phyloP scores from a whole-genome alignment of 2,113 vertebrate species.

The Baryphthengus martii region DNA sequence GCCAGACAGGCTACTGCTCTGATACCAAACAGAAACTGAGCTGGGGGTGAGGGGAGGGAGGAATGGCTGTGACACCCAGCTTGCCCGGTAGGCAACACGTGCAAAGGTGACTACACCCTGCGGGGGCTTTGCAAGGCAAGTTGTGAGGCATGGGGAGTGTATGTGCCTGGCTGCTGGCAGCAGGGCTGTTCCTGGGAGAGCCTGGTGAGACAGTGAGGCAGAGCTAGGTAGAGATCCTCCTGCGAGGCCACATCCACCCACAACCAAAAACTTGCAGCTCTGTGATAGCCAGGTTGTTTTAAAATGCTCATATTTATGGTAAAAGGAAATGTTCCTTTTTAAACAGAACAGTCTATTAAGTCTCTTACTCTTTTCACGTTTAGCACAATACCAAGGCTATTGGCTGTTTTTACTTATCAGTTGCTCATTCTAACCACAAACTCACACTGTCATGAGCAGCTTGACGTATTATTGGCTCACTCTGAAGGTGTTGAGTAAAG shows the following conservation, averaged over 20 bases:
- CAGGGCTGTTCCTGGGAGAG: fast-evolving
- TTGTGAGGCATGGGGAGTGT: fast-evolving
- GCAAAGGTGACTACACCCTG: fast-evolving
- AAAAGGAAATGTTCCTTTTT: conserved; percentile 40
- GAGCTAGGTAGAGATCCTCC: fast-evolving
- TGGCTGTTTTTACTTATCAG: conserved; percentile 24
- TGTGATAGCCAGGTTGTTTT: background rate
- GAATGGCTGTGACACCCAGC: fast-evolving
- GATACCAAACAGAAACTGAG: fast-evolving
- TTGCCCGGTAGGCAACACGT: background rate
- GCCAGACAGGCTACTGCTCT: background rate
- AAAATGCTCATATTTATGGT: background rate
- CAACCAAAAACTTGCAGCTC: background rate
- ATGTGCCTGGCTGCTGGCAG: fast-evolving
- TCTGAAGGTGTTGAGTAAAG: background rate
- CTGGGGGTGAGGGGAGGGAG: background rate
- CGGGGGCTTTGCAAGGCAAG: background rate
- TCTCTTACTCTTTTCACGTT: conserved; percentile 54
- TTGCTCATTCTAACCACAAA: background rate
- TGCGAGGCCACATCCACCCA: background rate
- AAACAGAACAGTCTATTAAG: conserved; percentile 46
- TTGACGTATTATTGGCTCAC: background rate
- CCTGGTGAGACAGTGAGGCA: background rate
- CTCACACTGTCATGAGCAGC: background rate
- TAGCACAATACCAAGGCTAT: background rate